phyloP scores from a whole-genome alignment of 2,113 vertebrate species.

The Chunga burmeisteri region DNA sequence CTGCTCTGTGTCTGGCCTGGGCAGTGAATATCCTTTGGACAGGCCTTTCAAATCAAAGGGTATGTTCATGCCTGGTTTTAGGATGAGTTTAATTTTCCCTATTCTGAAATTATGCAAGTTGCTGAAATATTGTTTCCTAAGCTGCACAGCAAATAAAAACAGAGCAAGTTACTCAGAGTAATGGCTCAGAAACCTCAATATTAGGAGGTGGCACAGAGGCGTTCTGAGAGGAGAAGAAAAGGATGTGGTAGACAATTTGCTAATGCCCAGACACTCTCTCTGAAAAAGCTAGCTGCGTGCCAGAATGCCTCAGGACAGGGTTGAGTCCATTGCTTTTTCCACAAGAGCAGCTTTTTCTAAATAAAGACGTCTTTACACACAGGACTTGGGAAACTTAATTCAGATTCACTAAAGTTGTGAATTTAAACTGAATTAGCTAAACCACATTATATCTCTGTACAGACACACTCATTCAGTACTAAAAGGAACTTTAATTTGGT shows the following conservation, averaged over 20 bases:
- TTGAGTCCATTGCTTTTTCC: conserved; percentile 10
- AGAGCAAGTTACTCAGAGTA: not conserved
- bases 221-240: conserved; percentile 14
- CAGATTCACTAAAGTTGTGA: conserved; percentile 22
- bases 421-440: conserved; percentile 37
- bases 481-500: conserved; percentile 30
- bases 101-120: not conserved
- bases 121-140: conserved; percentile 5
- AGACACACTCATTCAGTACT: not conserved
- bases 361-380: not conserved
- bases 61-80: not conserved
- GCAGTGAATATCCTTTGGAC: not conserved
- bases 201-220: conserved; percentile 1
- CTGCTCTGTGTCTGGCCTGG: not conserved
- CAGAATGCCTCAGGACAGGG: conserved; percentile 25
- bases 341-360: conserved; percentile 20
- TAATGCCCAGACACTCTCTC: conserved; percentile 42
- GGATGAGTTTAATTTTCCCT: not conserved
- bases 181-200: conserved; percentile 21
- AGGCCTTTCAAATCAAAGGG: not conserved
- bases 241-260: conserved; percentile 49
- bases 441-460: not conserved
- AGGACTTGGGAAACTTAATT: conserved; percentile 30
- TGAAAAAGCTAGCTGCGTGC: not conserved
- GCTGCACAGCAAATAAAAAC: not conserved